phyloP scores from a whole-genome alignment of 2,888 invertebrate genomes.

The Toxonevra muliebris region DNA sequence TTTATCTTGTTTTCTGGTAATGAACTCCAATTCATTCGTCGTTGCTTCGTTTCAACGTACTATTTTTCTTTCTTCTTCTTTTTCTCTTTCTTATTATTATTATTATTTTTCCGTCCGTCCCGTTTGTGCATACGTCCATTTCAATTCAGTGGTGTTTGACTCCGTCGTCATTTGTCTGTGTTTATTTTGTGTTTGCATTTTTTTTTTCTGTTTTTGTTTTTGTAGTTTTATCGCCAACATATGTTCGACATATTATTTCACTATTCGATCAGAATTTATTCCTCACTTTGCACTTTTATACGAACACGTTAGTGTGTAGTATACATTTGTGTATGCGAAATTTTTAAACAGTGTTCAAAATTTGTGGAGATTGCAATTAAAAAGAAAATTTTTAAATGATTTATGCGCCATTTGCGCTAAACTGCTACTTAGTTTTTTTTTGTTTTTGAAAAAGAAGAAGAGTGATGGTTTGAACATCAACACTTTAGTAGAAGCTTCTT shows the following conservation, averaged over 20 bases:
- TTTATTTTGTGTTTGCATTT: neutral
- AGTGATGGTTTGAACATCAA: no score
- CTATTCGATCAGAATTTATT: no score
- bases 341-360: neutral
- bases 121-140: neutral
- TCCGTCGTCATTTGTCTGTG: neutral
- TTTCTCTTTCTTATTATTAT: no score
- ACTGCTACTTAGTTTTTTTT: slow-evolving; percentile 34
- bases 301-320: no score
- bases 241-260: neutral
- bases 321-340: neutral
- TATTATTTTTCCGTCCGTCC: neutral
- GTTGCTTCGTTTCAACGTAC: neutral
- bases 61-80: no score
- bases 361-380: slow-evolving; percentile 14
- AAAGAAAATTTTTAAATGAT: slow-evolving; percentile 6
- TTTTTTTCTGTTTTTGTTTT: no score
- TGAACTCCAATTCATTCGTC: neutral
- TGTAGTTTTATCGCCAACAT: slow-evolving; percentile 1
- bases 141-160: neutral
- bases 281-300: no score
- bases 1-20: neutral
- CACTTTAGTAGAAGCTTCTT: no score
- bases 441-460: neutral
- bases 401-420: neutral